Evolutionary conservation across 2,113 vertebrate species (phyloP).

Genomic region (Bucco capensis): DNA sequence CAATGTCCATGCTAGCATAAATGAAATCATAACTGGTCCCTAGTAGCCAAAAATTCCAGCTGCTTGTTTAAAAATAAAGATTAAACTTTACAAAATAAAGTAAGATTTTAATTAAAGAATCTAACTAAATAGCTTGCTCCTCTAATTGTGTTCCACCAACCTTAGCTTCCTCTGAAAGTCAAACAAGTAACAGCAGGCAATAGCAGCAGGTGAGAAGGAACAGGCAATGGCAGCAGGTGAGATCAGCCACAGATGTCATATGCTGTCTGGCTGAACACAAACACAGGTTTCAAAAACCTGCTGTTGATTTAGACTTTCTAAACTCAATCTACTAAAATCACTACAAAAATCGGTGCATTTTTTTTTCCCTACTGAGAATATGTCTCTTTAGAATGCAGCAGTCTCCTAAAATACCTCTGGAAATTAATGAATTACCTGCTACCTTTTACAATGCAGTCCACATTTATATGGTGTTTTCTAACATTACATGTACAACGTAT

Average conservation of each 20-base stretch:
- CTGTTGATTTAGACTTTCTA: neutral
- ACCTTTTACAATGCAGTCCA: neutral
- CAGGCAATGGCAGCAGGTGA: slow-evolving; percentile 33
- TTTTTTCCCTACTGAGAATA: neutral
- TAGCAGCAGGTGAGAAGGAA: slow-evolving; percentile 34
- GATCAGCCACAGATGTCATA: neutral
- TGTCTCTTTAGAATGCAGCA: neutral
- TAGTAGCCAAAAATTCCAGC: neutral
- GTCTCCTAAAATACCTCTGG: neutral
- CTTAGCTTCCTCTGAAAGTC: slow-evolving; percentile 25
- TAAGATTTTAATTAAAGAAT: neutral
- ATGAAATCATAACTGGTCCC: neutral
- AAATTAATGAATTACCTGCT: neutral
- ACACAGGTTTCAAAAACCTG: slow-evolving; percentile 1
- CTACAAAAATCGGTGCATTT: neutral
- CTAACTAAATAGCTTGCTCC: neutral
- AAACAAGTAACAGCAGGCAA: slow-evolving; percentile 13
- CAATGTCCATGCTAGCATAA: neutral
- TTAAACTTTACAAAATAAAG: neutral
- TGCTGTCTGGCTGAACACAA: neutral
- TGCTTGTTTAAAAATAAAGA: neutral
- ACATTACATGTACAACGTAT: neutral
- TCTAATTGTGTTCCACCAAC: slow-evolving; percentile 9
- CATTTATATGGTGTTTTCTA: neutral
- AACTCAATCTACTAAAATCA: neutral